Evolutionary conservation across 23 tunicate genomes (phyloP), one percentile per base, ranked within the genome.

Genomic region (Aplidium turbinatum): DNA sequence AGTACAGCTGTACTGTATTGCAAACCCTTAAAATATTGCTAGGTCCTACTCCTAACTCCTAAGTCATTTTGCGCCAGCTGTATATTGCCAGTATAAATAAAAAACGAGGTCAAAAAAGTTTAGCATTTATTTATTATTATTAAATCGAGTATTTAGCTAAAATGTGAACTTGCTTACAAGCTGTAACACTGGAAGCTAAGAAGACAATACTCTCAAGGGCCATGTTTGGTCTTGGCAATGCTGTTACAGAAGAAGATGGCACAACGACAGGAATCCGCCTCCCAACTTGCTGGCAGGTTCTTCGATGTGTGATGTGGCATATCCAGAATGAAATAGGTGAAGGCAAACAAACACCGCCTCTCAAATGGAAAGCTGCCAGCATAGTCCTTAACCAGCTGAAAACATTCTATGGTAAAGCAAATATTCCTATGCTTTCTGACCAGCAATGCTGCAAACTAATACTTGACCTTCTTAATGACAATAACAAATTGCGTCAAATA

Each of bases 401-500:
- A 53, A 7, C 60, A 53, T 53, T 11, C 60, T 53, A 53, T 53
- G 60, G 26, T 53, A 19, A 53, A 53, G 60, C 60, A 53, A 53
- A 7, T 19, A 53, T 53, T 27, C 21, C 60, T 7, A 53, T 19
- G 21, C 60, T 53, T 53, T 7, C 60, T 19, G 21, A 53, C 60
- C 60, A 19, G n/a, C 20, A 7, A 27, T 53, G 60, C 60, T 53
- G 5, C 21, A 19, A 53, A 53, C 22, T 53, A 27, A 53, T 53
- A 53, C 60, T 53, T 53, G 21, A 19, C 60, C 60, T 53, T 53
- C 60, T 53, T 27, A 53, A 19, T 19, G 60, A 53, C 60, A 53
- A 53, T 19, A 53, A 53, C 60, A 53, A 53, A 53, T 53, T 53
- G 60, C 60, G 60, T 19, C 60, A 53, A 53, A 53, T 53, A 53